Evolutionary conservation across 2,113 vertebrate genomes (phyloP).

Genomic region (Eudorcas thomsonii): DNA sequence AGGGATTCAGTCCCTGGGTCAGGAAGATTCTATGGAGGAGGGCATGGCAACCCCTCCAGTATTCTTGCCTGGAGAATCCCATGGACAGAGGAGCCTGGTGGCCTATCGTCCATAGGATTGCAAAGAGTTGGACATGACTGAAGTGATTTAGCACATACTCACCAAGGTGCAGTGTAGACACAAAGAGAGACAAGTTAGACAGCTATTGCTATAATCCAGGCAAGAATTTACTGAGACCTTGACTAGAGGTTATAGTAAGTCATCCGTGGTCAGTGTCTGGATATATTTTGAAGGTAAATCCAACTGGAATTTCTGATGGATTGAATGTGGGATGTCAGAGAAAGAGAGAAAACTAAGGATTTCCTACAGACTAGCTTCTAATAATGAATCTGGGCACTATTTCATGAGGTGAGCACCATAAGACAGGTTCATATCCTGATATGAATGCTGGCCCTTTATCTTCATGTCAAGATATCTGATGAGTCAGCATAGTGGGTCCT

Average conservation of each 20-base stretch:
- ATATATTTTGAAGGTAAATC: not conserved
- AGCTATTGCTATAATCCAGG: not conserved
- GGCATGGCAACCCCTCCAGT: not conserved
- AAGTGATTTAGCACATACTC: not conserved
- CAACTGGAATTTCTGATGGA: not conserved
- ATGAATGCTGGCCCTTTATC: not conserved
- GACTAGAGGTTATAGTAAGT: not conserved
- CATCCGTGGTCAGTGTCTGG: not conserved
- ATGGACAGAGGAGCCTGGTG: not conserved
- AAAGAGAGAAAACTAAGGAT: not conserved
- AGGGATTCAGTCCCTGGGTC: not conserved
- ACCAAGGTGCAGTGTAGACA: not conserved
- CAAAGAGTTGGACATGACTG: not conserved
- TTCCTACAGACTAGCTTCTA: not conserved
- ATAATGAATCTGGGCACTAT: not conserved
- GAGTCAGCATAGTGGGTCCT: not conserved
- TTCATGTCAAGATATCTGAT: not conserved
- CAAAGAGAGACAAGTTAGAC: not conserved
- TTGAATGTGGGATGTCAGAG: not conserved
- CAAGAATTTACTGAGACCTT: not conserved
- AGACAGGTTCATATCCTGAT: not conserved
- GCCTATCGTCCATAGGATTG: not conserved
- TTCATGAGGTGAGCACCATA: not conserved
- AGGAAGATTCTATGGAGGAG: not conserved
- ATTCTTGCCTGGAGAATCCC: not conserved